A percentile compares a stretch with the other conserved stretches of the same genome.
Conservation (phyloP, 2,113 vertebrate species). For the Isurus oxyrinchus region DNA sequence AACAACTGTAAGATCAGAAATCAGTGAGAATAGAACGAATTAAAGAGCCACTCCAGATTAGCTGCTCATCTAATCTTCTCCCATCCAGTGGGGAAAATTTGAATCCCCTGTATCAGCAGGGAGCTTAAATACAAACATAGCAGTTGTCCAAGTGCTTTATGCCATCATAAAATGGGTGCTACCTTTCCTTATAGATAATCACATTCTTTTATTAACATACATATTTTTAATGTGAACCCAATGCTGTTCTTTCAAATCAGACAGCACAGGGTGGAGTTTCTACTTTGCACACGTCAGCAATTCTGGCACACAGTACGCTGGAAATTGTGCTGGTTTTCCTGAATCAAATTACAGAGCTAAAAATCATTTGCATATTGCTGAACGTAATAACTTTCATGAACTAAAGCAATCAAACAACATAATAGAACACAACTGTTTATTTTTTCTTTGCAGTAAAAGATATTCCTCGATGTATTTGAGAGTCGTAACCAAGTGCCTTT, state of each 20-base stretch:
- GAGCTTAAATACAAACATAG: neutral
- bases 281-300: neutral
- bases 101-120: neutral
- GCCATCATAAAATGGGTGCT: neutral
- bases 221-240: neutral
- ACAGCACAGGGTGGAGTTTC: neutral
- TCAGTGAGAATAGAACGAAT: neutral
- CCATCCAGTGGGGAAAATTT: neutral
- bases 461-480: neutral
- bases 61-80: neutral
- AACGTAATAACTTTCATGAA: neutral
- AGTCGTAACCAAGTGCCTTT: neutral
- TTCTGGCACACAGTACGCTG: neutral
- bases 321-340: neutral
- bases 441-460: neutral
- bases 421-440: neutral
- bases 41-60: neutral
- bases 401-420: neutral
- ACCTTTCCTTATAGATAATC: neutral
- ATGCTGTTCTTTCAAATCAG: neutral
- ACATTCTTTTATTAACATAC: neutral
- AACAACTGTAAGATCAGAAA: neutral
- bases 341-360: neutral
- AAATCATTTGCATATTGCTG: neutral
- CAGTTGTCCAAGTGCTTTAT: neutral